Evolutionary conservation across 2,888 invertebrate species (phyloP).

Genomic region (Drosophila austrosaltans): DNA sequence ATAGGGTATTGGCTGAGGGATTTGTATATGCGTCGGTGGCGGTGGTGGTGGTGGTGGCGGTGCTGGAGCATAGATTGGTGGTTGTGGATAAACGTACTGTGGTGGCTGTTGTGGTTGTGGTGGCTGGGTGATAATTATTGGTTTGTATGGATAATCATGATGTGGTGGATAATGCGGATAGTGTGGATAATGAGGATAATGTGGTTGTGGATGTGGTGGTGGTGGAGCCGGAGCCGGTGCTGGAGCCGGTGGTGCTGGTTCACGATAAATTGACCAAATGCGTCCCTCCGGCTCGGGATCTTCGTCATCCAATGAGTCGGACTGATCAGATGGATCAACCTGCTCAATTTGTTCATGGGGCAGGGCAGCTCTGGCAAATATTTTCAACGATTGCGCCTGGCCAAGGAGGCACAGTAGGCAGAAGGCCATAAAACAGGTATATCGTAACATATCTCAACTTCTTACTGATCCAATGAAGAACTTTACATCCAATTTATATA

Average conservation of each 20-base stretch:
- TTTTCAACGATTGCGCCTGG: slow-evolving; percentile 19
- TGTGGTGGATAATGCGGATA: background rate
- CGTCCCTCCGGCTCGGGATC: slow-evolving; percentile 43
- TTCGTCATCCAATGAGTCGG: slow-evolving; percentile 17
- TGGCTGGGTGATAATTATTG: slow-evolving; percentile 39
- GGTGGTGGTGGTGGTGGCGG: background rate
- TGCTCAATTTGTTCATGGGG: background rate
- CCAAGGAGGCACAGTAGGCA: slow-evolving; percentile 31
- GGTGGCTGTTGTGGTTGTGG: background rate
- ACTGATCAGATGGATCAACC: background rate
- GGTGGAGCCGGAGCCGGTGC: background rate
- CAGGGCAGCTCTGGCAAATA: slow-evolving; percentile 1
- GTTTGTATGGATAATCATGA: slow-evolving; percentile 13
- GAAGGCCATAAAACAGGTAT: slow-evolving; percentile 9
- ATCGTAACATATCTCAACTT: slow-evolving; percentile 32
- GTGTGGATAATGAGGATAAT: background rate
- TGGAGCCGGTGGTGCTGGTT: slow-evolving; percentile 13
- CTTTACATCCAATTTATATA: slow-evolving; percentile 6
- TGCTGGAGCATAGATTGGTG: background rate
- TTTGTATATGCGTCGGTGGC: background rate
- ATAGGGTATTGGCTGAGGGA: background rate
- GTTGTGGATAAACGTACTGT: background rate
- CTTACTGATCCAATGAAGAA: background rate
- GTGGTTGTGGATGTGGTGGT: background rate
- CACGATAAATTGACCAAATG: slow-evolving; percentile 30